A percentile compares a stretch with the other conserved stretches of the same genome.
Conservation (phyloP, 2,888 invertebrate genomes). For the Dynastes hyllus region DNA sequence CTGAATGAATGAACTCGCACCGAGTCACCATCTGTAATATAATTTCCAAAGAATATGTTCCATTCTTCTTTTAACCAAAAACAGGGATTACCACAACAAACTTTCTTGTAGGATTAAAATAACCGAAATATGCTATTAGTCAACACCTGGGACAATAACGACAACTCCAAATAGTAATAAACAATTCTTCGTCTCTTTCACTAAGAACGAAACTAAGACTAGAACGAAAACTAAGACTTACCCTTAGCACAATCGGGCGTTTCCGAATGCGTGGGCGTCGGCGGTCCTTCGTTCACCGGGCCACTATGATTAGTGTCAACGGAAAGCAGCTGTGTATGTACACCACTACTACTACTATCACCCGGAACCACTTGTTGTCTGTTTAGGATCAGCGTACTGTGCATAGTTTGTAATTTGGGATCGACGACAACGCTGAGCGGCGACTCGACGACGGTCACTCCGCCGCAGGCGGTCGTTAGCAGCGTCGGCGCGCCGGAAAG, state of each 20-base stretch:
- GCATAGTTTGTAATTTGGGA: conserved; percentile 62
- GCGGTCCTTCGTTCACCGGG: conserved; percentile 76
- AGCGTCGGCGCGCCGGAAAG: conserved; percentile 41
- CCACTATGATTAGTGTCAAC: conserved; percentile 71
- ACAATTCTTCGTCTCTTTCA: too few species aligned
- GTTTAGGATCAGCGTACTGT: conserved; percentile 56
- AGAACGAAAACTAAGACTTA: conserved; percentile 67
- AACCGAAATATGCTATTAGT: too few species aligned
- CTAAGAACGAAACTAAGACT: too few species aligned
- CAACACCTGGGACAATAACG: too few species aligned
- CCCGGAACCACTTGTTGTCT: conserved; percentile 58
- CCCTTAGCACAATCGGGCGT: conserved; percentile 79
- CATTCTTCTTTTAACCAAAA: too few species aligned
- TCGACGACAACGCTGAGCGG: conserved; percentile 56
- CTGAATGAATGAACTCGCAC: too few species aligned
- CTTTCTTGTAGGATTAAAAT: too few species aligned
- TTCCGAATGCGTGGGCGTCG: conserved; percentile 86
- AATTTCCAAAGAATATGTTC: too few species aligned
- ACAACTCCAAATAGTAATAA: too few species aligned
- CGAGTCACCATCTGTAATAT: too few species aligned
- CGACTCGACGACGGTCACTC: conserved; percentile 47
- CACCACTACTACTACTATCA: conserved; percentile 65
- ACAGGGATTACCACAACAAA: too few species aligned
- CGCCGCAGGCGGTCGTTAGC: conserved; percentile 69
- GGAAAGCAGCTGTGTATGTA: conserved; percentile 70